These are phyloP conservation scores for Passer domesticus DNA, from an alignment of 2,113 vertebrate species.

Conservation along the genomic window DNA sequence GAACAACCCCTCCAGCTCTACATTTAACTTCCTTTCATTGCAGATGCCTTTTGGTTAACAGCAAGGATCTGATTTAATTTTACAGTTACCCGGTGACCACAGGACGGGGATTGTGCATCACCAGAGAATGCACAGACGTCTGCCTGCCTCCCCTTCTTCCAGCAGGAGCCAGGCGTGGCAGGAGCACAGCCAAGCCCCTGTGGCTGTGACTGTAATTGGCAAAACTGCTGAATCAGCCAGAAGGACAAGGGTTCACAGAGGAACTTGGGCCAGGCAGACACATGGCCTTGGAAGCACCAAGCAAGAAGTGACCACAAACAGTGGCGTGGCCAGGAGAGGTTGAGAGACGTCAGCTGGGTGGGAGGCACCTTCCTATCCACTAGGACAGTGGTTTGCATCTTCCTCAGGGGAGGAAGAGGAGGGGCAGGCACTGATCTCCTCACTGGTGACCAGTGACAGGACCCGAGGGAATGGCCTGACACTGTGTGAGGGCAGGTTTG, in stretches of 20 bases:
- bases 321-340: neutral
- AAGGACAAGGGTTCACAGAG: neutral
- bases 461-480: neutral
- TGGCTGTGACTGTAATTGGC: neutral
- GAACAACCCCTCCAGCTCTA: neutral
- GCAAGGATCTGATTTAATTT: constrained; percentile 46
- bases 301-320: neutral
- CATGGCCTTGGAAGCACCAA: neutral
- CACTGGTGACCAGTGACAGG: neutral
- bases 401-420: neutral
- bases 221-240: constrained; percentile 14
- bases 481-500: neutral
- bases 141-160: constrained; percentile 5
- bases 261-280: neutral
- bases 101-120: constrained; percentile 28
- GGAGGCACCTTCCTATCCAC: neutral
- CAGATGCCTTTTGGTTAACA: constrained; percentile 48
- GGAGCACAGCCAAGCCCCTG: neutral
- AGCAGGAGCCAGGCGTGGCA: neutral
- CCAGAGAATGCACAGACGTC: neutral
- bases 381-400: neutral
- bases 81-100: constrained; percentile 28
- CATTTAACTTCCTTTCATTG: constrained; percentile 7
- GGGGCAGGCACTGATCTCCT: neutral
- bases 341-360: neutral